Evolutionary conservation across 2,888 invertebrate genomes (phyloP).

Genomic region (Pristionchus japonicus): DNA sequence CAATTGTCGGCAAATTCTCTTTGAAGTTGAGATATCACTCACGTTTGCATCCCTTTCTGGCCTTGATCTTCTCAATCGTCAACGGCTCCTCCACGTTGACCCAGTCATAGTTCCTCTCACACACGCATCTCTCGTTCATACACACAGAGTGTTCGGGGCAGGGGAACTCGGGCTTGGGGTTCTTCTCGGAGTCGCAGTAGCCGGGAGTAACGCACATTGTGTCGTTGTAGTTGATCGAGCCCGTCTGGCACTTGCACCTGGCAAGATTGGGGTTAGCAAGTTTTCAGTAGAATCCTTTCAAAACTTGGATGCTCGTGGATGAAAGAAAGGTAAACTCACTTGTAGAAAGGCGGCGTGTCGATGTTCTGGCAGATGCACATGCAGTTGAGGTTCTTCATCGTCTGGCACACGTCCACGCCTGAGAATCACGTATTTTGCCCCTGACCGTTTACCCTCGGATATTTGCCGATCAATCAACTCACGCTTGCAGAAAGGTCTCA

Average conservation of each 20-base stretch:
- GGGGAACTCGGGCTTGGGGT: neutral
- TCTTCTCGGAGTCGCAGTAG: slow-evolving; percentile 39
- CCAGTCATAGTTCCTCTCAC: slow-evolving; percentile 43
- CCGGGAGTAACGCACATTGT: slow-evolving; percentile 36
- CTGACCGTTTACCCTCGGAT: neutral
- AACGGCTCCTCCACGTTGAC: slow-evolving; percentile 9
- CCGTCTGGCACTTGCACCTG: slow-evolving; percentile 40
- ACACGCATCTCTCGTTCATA: slow-evolving; percentile 21
- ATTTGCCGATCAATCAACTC: neutral
- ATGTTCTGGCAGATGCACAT: slow-evolving; percentile 38
- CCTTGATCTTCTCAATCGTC: slow-evolving; percentile 46
- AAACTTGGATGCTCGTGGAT: no score
- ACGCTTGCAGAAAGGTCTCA: slow-evolving; percentile 47
- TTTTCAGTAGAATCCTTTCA: no score
- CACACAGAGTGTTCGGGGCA: slow-evolving; percentile 29
- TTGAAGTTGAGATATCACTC: neutral
- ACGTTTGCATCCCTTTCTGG: slow-evolving; percentile 40
- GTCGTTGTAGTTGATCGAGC: slow-evolving; percentile 43
- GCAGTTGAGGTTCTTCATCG: neutral
- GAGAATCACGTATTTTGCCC: no score
- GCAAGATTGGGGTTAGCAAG: neutral
- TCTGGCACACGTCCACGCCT: slow-evolving; percentile 37
- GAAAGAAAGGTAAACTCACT: neutral
- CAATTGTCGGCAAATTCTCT: neutral
- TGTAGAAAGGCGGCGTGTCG: slow-evolving; percentile 40